Conservation (phyloP, 2,888 invertebrate genomes). For the Eutolmus rufibarbis region DNA sequence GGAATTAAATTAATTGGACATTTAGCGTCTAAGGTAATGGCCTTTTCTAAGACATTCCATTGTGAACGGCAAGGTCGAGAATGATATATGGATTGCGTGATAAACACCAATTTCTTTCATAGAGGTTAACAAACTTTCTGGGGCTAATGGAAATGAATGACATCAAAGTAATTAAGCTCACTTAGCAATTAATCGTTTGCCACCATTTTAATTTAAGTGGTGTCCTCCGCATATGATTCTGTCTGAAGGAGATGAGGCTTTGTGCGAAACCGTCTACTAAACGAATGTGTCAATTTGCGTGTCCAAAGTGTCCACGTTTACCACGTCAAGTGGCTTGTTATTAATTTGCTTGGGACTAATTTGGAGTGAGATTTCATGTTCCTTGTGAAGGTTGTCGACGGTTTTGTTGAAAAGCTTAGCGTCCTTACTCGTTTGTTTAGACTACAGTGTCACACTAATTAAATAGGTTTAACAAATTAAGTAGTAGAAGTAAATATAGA, state of each 20-base stretch:
- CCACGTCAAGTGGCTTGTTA: background rate
- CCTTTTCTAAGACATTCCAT: background rate
- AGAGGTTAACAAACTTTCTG: conserved; percentile 22
- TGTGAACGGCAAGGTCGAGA: conserved; percentile 10
- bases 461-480: background rate
- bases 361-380: background rate
- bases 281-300: conserved; percentile 5
- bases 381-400: background rate
- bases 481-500: too few relatives aligned
- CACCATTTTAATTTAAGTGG: conserved; percentile 32
- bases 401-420: background rate
- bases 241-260: background rate
- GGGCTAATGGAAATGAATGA: conserved; percentile 31
- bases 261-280: background rate
- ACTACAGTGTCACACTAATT: background rate
- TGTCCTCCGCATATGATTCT: background rate
- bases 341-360: background rate
- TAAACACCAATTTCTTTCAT: background rate
- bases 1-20: conserved; percentile 33
- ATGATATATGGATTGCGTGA: conserved; percentile 32
- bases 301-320: background rate
- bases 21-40: conserved; percentile 10
- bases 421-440: background rate
- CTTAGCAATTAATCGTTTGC: conserved; percentile 20
- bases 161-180: conserved; percentile 29